Evolutionary conservation across 1,140 invertebrate species (phyloP).

Genomic region (Oryctes rhinoceros): DNA sequence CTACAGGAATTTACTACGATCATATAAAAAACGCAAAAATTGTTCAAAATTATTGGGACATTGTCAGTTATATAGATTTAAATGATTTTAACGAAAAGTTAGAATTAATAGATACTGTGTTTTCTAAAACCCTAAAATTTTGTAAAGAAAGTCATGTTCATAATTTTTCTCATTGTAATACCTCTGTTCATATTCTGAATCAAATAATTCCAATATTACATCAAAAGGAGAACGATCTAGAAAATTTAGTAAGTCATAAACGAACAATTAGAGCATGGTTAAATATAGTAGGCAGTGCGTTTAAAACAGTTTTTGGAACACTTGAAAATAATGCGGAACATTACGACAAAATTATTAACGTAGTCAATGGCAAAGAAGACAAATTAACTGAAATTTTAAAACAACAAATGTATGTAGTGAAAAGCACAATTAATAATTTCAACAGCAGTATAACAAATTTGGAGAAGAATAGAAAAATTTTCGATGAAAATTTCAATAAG

Average conservation of each 20-base stretch:
- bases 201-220: neutral
- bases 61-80: conserved; percentile 26
- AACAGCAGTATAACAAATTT: neutral
- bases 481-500: neutral
- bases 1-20: conserved; percentile 37
- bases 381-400: conserved; percentile 45
- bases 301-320: conserved; percentile 47
- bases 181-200: neutral
- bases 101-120: conserved; percentile 2
- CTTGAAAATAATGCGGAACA: conserved; percentile 48
- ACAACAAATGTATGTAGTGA: conserved; percentile 46
- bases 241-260: neutral
- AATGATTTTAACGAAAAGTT: neutral
- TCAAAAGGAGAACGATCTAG: conserved; percentile 2
- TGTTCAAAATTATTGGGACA: conserved; percentile 14
- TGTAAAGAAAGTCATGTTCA: neutral
- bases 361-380: conserved; percentile 45
- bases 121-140: neutral
- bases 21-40: conserved; percentile 15
- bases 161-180: neutral
- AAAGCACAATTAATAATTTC: conserved; percentile 38
- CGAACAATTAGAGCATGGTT: neutral
- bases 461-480: neutral
- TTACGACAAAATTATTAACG: conserved; percentile 47
- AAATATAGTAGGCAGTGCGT: conserved; percentile 17